These are phyloP conservation scores for Lochmaea crataegi DNA, from an alignment of 2,888 invertebrate genomes.

Conservation along the genomic window DNA sequence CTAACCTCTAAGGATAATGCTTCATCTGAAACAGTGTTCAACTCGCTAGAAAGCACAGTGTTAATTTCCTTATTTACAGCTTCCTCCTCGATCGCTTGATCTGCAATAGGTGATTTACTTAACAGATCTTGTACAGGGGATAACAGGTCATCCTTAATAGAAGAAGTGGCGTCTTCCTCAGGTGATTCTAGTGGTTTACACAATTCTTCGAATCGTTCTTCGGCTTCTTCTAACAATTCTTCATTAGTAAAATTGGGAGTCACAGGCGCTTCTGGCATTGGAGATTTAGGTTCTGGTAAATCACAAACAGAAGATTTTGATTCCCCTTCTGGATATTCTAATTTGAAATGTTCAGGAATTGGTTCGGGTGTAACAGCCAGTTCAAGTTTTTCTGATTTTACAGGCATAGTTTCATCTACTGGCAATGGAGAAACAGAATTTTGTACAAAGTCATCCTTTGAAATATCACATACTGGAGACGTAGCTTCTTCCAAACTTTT, in stretches of 20 bases:
- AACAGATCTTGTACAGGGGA: constrained; percentile 29
- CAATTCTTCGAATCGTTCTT: constrained; percentile 41
- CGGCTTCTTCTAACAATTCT: constrained; percentile 37
- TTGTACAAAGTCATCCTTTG: constrained; percentile 16
- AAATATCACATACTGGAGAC: constrained; percentile 35
- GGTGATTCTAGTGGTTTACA: constrained; percentile 44
- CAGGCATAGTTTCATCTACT: neutral
- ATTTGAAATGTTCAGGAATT: constrained; percentile 19
- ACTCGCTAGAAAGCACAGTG: neutral
- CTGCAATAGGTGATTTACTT: constrained; percentile 41
- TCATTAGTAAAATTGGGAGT: constrained; percentile 10
- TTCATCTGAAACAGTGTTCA: neutral
- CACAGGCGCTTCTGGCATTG: constrained; percentile 28
- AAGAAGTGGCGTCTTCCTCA: constrained; percentile 61
- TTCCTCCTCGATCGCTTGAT: constrained; percentile 38
- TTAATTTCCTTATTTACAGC: constrained; percentile 26
- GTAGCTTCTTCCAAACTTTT: constrained; percentile 18
- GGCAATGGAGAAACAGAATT: constrained; percentile 7
- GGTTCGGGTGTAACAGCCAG: constrained; percentile 7
- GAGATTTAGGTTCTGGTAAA: constrained; percentile 36
- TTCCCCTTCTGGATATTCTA: constrained; percentile 33
- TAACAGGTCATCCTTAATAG: constrained; percentile 58
- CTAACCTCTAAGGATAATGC: constrained; percentile 9
- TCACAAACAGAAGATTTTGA: constrained; percentile 37
- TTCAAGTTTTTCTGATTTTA: constrained; percentile 2